phyloP scores from a whole-genome alignment of 2,888 invertebrate species.

The Yponomeuta evonymella region DNA sequence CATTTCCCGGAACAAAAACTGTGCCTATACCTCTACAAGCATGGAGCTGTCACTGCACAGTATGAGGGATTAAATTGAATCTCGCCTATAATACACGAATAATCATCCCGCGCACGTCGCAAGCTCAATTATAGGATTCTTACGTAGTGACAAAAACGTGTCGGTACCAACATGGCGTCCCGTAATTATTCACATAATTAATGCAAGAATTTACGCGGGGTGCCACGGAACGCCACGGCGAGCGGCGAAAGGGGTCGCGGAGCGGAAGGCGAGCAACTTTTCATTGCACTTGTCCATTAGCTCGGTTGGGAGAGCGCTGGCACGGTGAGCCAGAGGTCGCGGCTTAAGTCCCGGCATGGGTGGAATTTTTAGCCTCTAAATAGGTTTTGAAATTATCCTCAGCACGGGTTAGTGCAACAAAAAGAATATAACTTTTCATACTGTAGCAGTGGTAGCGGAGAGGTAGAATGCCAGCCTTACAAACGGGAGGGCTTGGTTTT shows the following conservation, averaged over 20 bases:
- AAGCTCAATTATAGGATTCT: constrained; percentile 30
- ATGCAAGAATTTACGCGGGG: constrained; percentile 29
- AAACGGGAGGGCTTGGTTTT: too few species aligned
- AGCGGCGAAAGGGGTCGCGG: not conserved
- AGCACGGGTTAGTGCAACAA: too few species aligned
- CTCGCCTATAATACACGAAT: constrained; percentile 25
- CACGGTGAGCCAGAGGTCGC: too few species aligned
- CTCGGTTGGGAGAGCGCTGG: too few species aligned
- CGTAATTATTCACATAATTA: constrained; percentile 51
- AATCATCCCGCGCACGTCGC: constrained; percentile 24
- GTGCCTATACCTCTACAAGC: not conserved
- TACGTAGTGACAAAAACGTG: constrained; percentile 39
- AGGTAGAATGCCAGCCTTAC: too few species aligned
- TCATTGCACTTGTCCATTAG: too few species aligned
- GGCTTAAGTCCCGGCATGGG: too few species aligned
- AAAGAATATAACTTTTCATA: too few species aligned
- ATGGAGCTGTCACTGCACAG: not conserved
- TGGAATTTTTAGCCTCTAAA: too few species aligned
- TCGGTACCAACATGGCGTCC: constrained; percentile 34
- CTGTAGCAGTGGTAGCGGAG: too few species aligned
- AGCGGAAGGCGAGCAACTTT: too few species aligned
- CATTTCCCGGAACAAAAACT: not conserved
- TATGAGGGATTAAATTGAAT: constrained; percentile 13
- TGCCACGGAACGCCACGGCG: constrained; percentile 2
- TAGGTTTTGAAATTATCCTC: too few species aligned